Evolutionary conservation across 1,140 invertebrate genomes (phyloP).

Genomic region (Drosophila paulistorum): DNA sequence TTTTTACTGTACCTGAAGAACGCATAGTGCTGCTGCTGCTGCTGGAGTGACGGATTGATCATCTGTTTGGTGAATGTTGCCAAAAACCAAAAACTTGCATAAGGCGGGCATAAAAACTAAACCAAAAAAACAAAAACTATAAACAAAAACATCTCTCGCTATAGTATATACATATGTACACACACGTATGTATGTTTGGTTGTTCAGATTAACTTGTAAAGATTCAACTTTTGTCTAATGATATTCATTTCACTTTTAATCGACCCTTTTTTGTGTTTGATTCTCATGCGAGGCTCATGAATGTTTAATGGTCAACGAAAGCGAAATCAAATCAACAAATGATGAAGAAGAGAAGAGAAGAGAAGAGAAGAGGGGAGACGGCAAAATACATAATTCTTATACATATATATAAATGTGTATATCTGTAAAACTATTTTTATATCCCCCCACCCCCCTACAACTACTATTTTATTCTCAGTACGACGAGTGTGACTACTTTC

Average conservation of each 20-base stretch:
- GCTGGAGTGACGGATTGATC: background rate
- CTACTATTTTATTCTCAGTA: background rate
- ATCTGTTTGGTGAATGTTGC: background rate
- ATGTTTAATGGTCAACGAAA: too few relatives aligned
- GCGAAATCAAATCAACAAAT: too few relatives aligned
- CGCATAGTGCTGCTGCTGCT: background rate
- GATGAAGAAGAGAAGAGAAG: too few relatives aligned
- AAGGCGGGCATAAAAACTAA: too few relatives aligned
- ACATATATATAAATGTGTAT: too few relatives aligned
- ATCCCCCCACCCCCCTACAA: background rate
- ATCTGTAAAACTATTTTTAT: constrained; percentile 1
- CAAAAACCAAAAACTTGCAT: background rate
- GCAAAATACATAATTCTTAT: too few relatives aligned
- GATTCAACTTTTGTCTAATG: too few relatives aligned
- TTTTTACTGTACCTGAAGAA: background rate
- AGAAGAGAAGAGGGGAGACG: too few relatives aligned
- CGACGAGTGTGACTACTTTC: constrained; percentile 26
- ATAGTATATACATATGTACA: background rate
- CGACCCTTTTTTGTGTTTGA: too few relatives aligned
- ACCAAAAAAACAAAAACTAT: background rate
- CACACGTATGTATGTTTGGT: background rate
- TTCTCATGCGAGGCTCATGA: too few relatives aligned
- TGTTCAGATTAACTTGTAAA: too few relatives aligned
- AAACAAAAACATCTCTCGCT: background rate
- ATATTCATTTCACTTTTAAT: too few relatives aligned